phyloP scores from a whole-genome alignment of 2,113 vertebrate species.

The Odocoileus hemionus region DNA sequence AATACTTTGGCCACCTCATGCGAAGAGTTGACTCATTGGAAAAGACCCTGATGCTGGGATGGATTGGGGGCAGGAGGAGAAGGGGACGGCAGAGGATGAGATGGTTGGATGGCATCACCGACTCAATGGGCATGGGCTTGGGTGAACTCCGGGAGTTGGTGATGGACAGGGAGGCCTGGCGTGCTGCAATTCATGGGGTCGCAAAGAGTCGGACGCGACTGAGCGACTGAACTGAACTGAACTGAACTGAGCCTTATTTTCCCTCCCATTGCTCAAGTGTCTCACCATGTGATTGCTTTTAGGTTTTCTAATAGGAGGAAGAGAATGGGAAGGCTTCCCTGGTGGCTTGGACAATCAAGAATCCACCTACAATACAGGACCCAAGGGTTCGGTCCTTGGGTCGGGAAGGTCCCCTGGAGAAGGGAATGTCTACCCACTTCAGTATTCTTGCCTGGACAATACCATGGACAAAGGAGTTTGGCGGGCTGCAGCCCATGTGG shows the following conservation, averaged over 20 bases:
- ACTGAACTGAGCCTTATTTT: neutral
- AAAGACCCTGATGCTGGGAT: too few species aligned
- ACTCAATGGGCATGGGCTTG: too few species aligned
- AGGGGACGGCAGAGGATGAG: too few species aligned
- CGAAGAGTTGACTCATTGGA: too few species aligned
- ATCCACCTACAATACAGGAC: neutral
- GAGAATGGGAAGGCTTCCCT: neutral
- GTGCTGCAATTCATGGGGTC: too few species aligned
- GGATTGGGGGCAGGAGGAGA: too few species aligned
- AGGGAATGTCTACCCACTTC: neutral
- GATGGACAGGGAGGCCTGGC: too few species aligned
- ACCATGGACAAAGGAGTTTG: neutral
- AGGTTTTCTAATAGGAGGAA: neutral
- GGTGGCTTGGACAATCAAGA: neutral
- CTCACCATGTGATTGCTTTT: neutral
- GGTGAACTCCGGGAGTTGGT: too few species aligned
- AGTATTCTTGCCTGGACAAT: neutral
- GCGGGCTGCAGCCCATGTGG: neutral
- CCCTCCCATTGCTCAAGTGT: neutral
- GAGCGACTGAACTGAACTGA: too few species aligned
- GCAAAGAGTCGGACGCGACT: too few species aligned
- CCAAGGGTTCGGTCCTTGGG: neutral
- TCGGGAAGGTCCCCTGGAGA: neutral
- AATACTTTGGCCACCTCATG: too few species aligned
- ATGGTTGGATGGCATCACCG: too few species aligned